These are phyloP conservation scores for Heliopora coerulea DNA, from an alignment of 92 coral and sea anemone species.

Conservation along the genomic window DNA sequence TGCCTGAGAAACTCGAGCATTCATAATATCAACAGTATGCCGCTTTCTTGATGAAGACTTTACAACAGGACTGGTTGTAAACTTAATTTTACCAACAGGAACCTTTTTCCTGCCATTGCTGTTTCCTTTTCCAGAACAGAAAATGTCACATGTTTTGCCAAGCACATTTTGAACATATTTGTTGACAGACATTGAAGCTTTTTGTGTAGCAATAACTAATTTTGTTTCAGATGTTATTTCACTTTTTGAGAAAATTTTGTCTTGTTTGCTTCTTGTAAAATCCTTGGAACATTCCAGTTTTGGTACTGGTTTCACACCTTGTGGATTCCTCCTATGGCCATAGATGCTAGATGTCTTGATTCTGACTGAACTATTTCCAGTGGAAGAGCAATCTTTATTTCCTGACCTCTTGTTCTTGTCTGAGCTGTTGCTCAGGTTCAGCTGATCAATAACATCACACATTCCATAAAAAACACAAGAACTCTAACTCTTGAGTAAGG, in stretches of 20 bases:
- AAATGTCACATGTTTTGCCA: not conserved
- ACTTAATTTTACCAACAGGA: not conserved
- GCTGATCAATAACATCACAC: not conserved
- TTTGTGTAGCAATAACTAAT: not conserved
- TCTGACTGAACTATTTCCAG: not conserved
- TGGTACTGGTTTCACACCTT: not conserved
- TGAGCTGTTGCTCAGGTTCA: not conserved
- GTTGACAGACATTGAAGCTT: not conserved
- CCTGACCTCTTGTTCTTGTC: not conserved
- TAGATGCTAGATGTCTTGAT: not conserved
- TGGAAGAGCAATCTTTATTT: not conserved
- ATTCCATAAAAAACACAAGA: not conserved
- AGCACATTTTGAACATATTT: not conserved
- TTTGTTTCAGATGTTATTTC: not conserved
- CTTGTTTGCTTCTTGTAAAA: not conserved
- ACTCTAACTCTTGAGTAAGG: too few relatives aligned
- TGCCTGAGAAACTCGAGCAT: not conserved
- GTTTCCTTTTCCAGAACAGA: not conserved
- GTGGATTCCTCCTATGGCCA: too few relatives aligned
- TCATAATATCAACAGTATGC: not conserved
- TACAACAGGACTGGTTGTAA: not conserved
- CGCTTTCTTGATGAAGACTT: not conserved
- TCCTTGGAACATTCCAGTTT: not conserved
- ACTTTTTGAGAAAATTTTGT: not conserved
- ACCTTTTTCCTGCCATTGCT: not conserved